These are phyloP conservation scores for Apostichopus parvimensis DNA, from an alignment of 35 echinoderm and acorn worm species.

Conservation along the genomic window DNA sequence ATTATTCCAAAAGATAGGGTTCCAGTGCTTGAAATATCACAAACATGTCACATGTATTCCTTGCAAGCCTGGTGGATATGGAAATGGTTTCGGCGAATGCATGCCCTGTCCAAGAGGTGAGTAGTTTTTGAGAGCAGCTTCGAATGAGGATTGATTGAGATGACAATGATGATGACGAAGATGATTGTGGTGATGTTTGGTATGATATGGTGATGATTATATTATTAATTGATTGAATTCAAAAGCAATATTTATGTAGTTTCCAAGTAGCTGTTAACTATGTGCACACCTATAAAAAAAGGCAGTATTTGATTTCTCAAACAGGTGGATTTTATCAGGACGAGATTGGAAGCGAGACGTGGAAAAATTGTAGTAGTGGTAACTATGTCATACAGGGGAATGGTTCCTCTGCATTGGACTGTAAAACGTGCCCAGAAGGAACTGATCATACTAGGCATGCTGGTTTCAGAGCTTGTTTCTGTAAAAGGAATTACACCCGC, in stretches of 20 bases:
- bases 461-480: slow-evolving; percentile 59
- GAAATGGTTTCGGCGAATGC: background rate
- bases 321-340: slow-evolving; percentile 67
- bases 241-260: background rate
- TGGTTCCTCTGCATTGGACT: slow-evolving; percentile 30
- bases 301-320: background rate
- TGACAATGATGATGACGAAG: too few species aligned
- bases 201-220: background rate
- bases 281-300: background rate
- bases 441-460: slow-evolving; percentile 32
- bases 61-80: background rate
- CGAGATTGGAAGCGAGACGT: slow-evolving; percentile 27
- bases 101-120: background rate
- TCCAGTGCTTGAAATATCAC: background rate
- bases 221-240: background rate
- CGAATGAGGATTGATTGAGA: too few species aligned
- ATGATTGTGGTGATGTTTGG: background rate
- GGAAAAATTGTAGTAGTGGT: slow-evolving; percentile 47
- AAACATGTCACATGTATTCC: background rate
- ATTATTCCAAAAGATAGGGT: background rate
- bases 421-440: slow-evolving; percentile 56
- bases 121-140: too few species aligned
- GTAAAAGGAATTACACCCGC: slow-evolving; percentile 40
- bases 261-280: background rate
- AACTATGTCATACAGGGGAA: slow-evolving; percentile 23